phyloP scores from a whole-genome alignment of 2,888 invertebrate species.

The Drosophila nr. perissopoda region DNA sequence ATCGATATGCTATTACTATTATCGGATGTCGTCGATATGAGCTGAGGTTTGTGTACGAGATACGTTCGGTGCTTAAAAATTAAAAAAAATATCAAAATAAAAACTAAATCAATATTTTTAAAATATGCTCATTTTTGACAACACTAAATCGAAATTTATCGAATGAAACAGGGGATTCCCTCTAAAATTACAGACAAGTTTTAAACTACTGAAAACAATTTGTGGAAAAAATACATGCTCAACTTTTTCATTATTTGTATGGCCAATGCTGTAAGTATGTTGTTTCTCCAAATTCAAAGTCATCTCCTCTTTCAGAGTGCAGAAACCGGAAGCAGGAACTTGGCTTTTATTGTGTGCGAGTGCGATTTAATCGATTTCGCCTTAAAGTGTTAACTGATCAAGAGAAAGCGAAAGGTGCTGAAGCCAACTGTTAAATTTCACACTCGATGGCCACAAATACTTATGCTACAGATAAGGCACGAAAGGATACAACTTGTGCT shows the following conservation, averaged over 20 bases:
- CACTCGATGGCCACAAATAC: constrained; percentile 58
- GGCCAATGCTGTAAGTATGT: too few species aligned
- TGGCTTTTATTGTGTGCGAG: constrained; percentile 8
- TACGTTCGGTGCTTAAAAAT: too few species aligned
- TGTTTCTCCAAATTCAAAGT: background rate
- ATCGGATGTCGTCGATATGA: too few species aligned
- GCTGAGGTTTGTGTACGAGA: too few species aligned
- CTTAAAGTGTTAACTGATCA: constrained; percentile 35
- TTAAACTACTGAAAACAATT: too few species aligned
- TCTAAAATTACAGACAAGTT: background rate
- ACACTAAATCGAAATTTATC: background rate
- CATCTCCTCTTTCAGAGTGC: background rate
- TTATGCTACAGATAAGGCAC: constrained; percentile 45
- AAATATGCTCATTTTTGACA: too few species aligned
- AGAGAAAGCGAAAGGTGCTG: constrained; percentile 52
- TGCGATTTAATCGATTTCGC: constrained; percentile 20
- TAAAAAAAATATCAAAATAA: too few species aligned
- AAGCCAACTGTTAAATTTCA: constrained; percentile 58
- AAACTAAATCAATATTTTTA: too few species aligned
- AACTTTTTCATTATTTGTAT: too few species aligned
- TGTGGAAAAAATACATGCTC: too few species aligned
- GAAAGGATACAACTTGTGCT: constrained; percentile 63
- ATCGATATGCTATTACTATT: background rate
- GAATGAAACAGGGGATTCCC: background rate
- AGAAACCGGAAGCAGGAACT: background rate